Evolutionary conservation across 2,888 invertebrate genomes (phyloP).

Genomic region (Bhutanitis thaidina): DNA sequence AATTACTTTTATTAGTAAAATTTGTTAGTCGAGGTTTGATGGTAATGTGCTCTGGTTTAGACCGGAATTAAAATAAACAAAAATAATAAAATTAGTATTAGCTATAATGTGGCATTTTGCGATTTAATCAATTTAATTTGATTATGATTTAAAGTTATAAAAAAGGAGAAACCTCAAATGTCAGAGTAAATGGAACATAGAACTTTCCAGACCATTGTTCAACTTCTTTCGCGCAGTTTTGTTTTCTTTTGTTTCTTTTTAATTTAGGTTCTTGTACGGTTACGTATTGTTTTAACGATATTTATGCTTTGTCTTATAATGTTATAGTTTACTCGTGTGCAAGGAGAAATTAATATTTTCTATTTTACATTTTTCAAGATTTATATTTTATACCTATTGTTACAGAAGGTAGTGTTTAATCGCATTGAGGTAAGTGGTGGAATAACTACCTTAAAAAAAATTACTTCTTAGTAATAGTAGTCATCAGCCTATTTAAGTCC

Average conservation of each 20-base stretch:
- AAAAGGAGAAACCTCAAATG: slow-evolving; percentile 9
- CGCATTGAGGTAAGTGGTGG: too few relatives aligned
- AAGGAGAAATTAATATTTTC: neutral
- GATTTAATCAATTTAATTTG: neutral
- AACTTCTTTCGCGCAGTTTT: slow-evolving; percentile 18
- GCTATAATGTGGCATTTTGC: too few relatives aligned
- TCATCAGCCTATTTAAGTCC: too few relatives aligned
- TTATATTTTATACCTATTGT: neutral
- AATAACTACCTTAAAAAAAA: too few relatives aligned
- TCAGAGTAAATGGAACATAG: slow-evolving; percentile 9
- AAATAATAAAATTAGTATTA: too few relatives aligned
- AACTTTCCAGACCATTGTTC: slow-evolving; percentile 46
- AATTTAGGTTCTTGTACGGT: slow-evolving; percentile 20
- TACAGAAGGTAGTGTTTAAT: neutral
- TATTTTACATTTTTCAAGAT: neutral
- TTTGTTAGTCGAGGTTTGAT: too few relatives aligned
- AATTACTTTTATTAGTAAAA: too few relatives aligned
- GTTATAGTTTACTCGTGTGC: slow-evolving; percentile 25
- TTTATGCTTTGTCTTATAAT: slow-evolving; percentile 12
- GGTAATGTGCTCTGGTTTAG: too few relatives aligned
- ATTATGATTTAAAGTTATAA: slow-evolving; percentile 8
- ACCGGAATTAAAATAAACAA: too few relatives aligned
- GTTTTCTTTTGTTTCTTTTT: slow-evolving; percentile 21
- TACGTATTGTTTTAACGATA: slow-evolving; percentile 20
- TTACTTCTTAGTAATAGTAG: too few relatives aligned